Evolutionary conservation across 2,113 vertebrate species (phyloP).

Genomic region (Rallus limicola): DNA sequence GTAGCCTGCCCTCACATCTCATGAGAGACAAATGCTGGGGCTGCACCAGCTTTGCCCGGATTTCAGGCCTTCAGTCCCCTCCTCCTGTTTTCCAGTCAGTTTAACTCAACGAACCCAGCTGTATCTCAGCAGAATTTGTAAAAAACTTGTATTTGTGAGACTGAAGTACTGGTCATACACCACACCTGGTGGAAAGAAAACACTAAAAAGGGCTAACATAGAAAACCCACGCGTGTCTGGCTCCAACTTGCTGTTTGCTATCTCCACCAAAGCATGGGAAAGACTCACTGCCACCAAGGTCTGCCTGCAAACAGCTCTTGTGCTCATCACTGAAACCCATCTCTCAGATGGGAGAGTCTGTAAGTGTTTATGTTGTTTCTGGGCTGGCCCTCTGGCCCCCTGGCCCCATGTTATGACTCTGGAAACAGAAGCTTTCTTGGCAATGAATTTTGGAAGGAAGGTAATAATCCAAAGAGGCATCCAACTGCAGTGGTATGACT

Average conservation of each 20-base stretch:
- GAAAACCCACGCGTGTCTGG: not conserved
- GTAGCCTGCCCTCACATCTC: not conserved
- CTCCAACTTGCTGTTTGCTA: not conserved
- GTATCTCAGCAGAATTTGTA: not conserved
- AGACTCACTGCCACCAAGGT: not conserved
- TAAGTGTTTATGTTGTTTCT: not conserved
- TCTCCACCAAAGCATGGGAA: not conserved
- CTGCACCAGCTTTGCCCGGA: not conserved
- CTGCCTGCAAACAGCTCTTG: not conserved
- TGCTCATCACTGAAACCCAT: not conserved
- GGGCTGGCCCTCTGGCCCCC: fast-evolving
- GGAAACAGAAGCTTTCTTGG: not conserved
- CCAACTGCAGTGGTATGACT: not conserved
- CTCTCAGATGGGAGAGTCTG: not conserved
- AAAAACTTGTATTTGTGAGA: not conserved
- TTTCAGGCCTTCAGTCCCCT: not conserved
- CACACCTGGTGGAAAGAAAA: not conserved
- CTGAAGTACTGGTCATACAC: fast-evolving
- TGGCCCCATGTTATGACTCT: not conserved
- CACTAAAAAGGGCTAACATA: not conserved
- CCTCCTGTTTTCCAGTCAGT: not conserved
- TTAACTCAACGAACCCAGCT: not conserved
- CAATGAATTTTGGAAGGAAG: not conserved
- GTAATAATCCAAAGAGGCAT: not conserved
- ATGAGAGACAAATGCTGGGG: fast-evolving